Conservation (phyloP, 2,888 invertebrate genomes). For the Ceraclea dissimilis region DNA sequence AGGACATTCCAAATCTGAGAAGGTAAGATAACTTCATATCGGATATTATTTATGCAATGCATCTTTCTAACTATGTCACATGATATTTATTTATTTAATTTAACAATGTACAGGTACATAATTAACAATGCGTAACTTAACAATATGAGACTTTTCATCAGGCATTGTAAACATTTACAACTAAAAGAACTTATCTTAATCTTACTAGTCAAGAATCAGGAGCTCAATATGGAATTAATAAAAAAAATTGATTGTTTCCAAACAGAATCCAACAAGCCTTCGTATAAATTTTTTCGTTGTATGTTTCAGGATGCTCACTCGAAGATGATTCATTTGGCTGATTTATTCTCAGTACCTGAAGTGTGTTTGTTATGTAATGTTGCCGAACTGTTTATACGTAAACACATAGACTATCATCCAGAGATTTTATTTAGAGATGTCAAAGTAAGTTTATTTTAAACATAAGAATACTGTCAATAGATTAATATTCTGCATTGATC, state of each 20-base stretch:
- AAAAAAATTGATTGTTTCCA: too few species aligned
- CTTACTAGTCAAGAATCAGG: too few species aligned
- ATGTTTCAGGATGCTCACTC: conserved; percentile 47
- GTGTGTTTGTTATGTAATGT: conserved; percentile 91
- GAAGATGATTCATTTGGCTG: conserved; percentile 91
- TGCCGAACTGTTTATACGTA: conserved; percentile 83
- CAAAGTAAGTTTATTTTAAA: conserved; percentile 51
- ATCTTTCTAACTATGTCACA: too few species aligned
- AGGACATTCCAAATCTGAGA: conserved; percentile 62
- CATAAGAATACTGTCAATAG: background rate
- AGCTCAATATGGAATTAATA: too few species aligned
- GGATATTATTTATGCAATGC: conserved; percentile 14
- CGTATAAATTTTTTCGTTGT: too few species aligned
- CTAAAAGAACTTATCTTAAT: too few species aligned
- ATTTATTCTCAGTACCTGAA: conserved; percentile 94
- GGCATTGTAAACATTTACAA: too few species aligned
- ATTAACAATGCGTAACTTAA: too few species aligned
- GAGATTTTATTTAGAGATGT: conserved; percentile 94
- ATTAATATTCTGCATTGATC: conserved; percentile 16
- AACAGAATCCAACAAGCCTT: too few species aligned
- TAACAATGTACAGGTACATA: too few species aligned
- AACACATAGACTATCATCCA: conserved; percentile 89
- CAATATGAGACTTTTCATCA: too few species aligned
- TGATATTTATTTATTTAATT: too few species aligned
- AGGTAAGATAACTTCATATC: conserved; percentile 42